Evolutionary conservation across 2,113 vertebrate genomes (phyloP).

Genomic region (Amazona vittata): DNA sequence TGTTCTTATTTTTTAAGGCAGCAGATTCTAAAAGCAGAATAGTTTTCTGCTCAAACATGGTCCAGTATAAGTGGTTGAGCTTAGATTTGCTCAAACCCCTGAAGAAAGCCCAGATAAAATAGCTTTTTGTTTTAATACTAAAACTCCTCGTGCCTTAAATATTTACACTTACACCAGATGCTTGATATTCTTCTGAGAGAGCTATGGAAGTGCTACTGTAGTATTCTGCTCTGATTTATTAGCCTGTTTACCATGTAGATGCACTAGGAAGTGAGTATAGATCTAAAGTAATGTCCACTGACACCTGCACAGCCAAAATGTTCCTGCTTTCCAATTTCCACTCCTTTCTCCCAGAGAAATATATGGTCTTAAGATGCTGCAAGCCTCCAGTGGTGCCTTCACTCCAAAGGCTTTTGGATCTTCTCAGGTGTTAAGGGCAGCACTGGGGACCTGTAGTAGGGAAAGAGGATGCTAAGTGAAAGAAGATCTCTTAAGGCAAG

Average conservation of each 20-base stretch:
- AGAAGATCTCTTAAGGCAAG: neutral
- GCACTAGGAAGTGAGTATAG: neutral
- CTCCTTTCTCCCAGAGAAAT: neutral
- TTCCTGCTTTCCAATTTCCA: neutral
- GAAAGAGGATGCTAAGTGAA: neutral
- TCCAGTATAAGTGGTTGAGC: neutral
- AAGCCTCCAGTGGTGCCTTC: neutral
- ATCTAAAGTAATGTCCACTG: neutral
- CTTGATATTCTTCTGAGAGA: neutral
- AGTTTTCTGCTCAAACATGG: fast-evolving
- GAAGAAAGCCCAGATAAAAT: neutral
- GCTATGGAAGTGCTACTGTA: neutral
- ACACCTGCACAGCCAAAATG: neutral
- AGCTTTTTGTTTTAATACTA: neutral
- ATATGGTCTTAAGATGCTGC: neutral
- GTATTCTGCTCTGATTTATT: neutral
- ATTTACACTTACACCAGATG: neutral
- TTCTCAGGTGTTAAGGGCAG: neutral
- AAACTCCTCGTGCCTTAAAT: neutral
- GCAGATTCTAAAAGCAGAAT: neutral
- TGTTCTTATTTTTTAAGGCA: neutral
- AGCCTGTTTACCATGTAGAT: neutral
- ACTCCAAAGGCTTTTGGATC: neutral
- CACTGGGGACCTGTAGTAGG: neutral
- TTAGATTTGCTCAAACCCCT: neutral